These are phyloP conservation scores for Hoplias malabaricus DNA, from an alignment of 2,113 vertebrate genomes.

Conservation along the genomic window DNA sequence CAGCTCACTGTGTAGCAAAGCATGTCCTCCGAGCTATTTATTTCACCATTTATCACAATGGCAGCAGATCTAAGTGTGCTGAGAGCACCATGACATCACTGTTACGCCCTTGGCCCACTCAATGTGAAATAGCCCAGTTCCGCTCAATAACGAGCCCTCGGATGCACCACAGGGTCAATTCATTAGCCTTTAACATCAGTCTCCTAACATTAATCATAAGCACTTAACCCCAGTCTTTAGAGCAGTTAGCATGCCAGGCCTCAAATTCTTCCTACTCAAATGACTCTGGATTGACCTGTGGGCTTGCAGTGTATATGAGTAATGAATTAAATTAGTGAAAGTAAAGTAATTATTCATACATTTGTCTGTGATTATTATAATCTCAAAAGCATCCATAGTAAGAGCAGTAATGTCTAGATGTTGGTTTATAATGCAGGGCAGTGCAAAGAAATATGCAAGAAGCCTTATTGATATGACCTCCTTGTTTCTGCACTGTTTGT, in stretches of 20 bases:
- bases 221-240: conserved; percentile 16
- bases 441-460: conserved; percentile 94
- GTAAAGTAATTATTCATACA: background rate
- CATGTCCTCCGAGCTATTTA: conserved; percentile 2
- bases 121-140: background rate
- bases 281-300: background rate
- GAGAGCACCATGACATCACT: conserved; percentile 14
- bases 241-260: background rate
- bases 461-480: conserved; percentile 59
- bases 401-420: background rate
- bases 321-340: background rate
- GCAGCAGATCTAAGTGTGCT: conserved; percentile 28
- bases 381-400: background rate
- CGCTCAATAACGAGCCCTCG: conserved; percentile 10
- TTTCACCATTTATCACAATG: conserved; percentile 2
- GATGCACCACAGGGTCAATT: conserved; percentile 16
- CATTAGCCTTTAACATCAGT: conserved; percentile 25
- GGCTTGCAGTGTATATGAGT: background rate
- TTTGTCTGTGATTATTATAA: background rate
- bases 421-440: conserved; percentile 52
- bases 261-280: background rate
- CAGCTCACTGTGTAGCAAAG: background rate
- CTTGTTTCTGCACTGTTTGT: too few species aligned
- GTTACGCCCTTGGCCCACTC: conserved; percentile 23
- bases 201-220: conserved; percentile 13